Percentiles rank a stretch among this genome's conserved stretches.
phyloP scores from a whole-genome alignment of 2,888 invertebrate species.

The Eucriotettix oculatus region DNA sequence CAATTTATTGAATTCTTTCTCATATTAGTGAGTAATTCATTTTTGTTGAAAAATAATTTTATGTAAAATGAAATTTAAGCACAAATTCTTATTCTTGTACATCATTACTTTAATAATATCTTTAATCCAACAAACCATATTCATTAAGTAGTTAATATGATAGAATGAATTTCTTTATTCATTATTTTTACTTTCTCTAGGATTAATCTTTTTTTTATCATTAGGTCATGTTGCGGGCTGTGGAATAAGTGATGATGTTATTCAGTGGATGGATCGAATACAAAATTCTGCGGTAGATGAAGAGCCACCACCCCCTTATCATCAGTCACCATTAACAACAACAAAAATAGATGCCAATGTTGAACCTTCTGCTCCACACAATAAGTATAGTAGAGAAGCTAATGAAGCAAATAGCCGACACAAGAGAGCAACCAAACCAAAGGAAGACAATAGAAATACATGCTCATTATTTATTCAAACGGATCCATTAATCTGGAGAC shows the following conservation, averaged over 20 bases:
- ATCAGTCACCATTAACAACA: neutral
- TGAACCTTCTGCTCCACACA: conserved; percentile 16
- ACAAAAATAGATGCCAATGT: neutral
- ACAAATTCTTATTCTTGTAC: too few species aligned
- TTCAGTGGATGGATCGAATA: conserved; percentile 83
- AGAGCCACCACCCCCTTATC: conserved; percentile 8
- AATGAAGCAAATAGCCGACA: conserved; percentile 34
- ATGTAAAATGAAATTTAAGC: too few species aligned
- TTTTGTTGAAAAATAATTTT: too few species aligned
- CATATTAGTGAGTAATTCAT: too few species aligned
- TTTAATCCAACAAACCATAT: too few species aligned
- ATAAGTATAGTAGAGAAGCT: conserved; percentile 64
- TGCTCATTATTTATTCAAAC: conserved; percentile 96
- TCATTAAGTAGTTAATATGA: neutral
- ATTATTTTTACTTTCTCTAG: conserved; percentile 24
- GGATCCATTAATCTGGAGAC: conserved; percentile 93
- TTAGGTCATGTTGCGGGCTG: conserved; percentile 73
- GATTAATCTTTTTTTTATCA: conserved; percentile 14
- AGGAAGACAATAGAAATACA: conserved; percentile 60
- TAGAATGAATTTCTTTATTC: neutral
- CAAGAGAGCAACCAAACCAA: conserved; percentile 38
- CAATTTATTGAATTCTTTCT: too few species aligned
- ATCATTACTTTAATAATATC: too few species aligned
- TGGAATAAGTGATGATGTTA: conserved; percentile 72
- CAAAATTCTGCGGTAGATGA: conserved; percentile 37